These are phyloP conservation scores for Panagrolaimus sp. DNA, from an alignment of 1,140 invertebrate species.

Conservation along the genomic window DNA sequence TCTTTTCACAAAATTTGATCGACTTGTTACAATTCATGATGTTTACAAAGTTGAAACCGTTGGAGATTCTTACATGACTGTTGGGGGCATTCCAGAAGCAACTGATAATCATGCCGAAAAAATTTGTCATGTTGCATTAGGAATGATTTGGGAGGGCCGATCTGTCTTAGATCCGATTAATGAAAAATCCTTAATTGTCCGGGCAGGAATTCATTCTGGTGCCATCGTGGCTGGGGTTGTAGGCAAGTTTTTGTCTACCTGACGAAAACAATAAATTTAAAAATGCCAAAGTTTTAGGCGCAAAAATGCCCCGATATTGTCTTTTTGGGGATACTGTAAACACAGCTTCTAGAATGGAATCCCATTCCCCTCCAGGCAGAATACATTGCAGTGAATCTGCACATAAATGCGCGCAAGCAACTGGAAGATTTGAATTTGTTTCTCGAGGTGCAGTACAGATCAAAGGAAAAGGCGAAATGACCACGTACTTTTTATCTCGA, in stretches of 20 bases:
- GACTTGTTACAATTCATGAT: slow-evolving; percentile 50
- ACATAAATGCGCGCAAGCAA: slow-evolving; percentile 42
- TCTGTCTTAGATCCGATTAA: slow-evolving; percentile 51
- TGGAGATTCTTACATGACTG: slow-evolving; percentile 98
- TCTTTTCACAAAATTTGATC: slow-evolving; percentile 88
- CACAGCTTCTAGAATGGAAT: slow-evolving; percentile 60
- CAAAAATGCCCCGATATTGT: slow-evolving; percentile 64
- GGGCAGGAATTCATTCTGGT: slow-evolving; percentile 54
- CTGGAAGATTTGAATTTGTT: slow-evolving; percentile 55
- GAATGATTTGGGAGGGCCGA: slow-evolving; percentile 59
- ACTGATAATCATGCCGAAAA: slow-evolving; percentile 83
- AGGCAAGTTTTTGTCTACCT: no score
- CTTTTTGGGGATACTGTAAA: slow-evolving; percentile 73
- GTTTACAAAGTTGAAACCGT: slow-evolving; percentile 85
- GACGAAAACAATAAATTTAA: no score
- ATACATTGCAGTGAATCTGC: slow-evolving; percentile 56
- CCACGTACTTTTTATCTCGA: slow-evolving; percentile 49
- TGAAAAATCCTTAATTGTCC: slow-evolving; percentile 44
- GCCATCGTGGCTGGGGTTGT: no score
- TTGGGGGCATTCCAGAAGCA: slow-evolving; percentile 87
- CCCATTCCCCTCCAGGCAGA: slow-evolving; percentile 49
- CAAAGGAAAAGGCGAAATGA: slow-evolving; percentile 58
- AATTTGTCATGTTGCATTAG: slow-evolving; percentile 72
- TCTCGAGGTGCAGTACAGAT: slow-evolving; percentile 55
- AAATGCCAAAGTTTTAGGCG: slow-evolving; percentile 56